Evolutionary conservation across 2,797 vertebrate species (phyloP), one percentile per base, ranked within the genome.

Genomic region (Pelodytes ibericus): DNA sequence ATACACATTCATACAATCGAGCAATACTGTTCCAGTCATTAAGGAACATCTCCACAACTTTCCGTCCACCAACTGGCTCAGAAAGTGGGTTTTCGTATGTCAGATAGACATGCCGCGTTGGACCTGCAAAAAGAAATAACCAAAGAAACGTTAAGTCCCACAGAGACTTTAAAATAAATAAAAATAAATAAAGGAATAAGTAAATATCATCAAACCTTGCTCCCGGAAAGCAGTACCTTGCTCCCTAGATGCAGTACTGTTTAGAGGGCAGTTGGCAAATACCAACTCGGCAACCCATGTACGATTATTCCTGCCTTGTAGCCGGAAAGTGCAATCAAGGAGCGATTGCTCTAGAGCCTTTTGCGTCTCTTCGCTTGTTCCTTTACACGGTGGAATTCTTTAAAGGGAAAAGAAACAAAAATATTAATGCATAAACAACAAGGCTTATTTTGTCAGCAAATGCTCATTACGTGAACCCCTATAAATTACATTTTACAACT

Each of bases 1-100:
- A 88, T 78, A 99, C 96, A 88, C 98, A 99, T 73, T 99, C 95
- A 77, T 99, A 99, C 60, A 99, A 94, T 75, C 95, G 93, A 82
- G 95, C 97, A 47, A 99, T 96, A 78, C 96, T 95, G 72, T 89
- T 98, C 97, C 96, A 99, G 87, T 99, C 98, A 29, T 97, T 99
- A 3, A 99, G 94, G 82, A 99, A 99, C 95, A 97, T 98, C 89
- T 99, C 97, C 16, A 99, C 96, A 64, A 99, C 96, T 87, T 99
- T 99, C 73, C 95, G 92, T 47, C 97, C 98, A 24, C 96, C 97
- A 82, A 99, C 98, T 0, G 98, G 97, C 87, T 99, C 98, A 3
- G 96, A 99, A 64, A 99, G 86, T 22, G 96, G 95, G 86, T 96
- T 99, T 88, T 99, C 98, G 74, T 99, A 99, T 0, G 95, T 98